Base-by-base conservation (phyloP, 2,797 vertebrate species). In the Notolepis coatsorum region DNA sequence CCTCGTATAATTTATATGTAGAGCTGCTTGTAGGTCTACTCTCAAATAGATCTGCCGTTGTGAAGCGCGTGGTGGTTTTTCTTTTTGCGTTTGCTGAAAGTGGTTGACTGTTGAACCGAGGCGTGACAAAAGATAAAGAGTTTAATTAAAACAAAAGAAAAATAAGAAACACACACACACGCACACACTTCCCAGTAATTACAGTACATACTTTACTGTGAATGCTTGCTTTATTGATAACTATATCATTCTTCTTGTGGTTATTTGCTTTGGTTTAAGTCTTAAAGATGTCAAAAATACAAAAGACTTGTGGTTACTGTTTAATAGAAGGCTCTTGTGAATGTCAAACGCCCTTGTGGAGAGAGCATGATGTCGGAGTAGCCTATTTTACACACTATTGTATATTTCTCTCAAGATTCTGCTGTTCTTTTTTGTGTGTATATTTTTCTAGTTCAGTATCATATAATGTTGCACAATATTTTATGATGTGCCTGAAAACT, bases 401-500 rank as follows among this genome's bases (percentile, higher is more conserved):
- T 89, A 56, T 61, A 52, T 73, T 72, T 78, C 67, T 85, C 72
- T 80, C 48, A 47, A 85, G 62, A 86, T 68, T 69, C 75, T 85
- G 68, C 71, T 63, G 61, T 90, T 77, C 46, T 71, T 84, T 77
- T 49, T 71, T 84, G 41, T 85, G 81, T 89, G 68, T 90, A 72
- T 90, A 81, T 90, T 87, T 91, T 88, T 89, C 75, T 86, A 88
- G 84, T 81, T 46, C 65, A 68, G 68, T 80, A 71, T 77, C 74
- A 87, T 66, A 80, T 80, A 73, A 83, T 75, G 84, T 90, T 89
- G 84, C 86, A 90, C 84, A 89, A 80, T 85, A 86, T 89, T 87
- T 87, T 84, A 89, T 87, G 50, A 85, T 74, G 89, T 92, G 90
- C 89, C 89, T 93, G 84, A 90, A 84, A 87, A 54, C 80, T 91